These are phyloP conservation scores for Chrysolina americana DNA, from an alignment of 2,888 invertebrate species.

Conservation along the genomic window DNA sequence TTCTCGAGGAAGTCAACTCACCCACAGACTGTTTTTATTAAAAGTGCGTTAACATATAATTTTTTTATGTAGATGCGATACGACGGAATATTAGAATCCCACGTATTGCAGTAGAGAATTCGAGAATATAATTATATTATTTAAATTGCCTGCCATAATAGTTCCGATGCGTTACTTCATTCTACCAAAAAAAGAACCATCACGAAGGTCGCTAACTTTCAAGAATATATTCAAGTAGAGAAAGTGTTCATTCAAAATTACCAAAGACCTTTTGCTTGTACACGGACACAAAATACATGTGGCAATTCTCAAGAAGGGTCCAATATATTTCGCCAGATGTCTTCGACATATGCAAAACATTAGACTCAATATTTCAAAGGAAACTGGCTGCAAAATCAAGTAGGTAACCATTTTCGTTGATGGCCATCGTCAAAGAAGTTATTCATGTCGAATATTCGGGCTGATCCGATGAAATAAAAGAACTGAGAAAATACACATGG, in stretches of 20 bases:
- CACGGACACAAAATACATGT: background rate
- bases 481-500: too few relatives aligned
- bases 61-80: background rate
- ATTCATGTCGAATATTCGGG: too few relatives aligned
- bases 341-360: background rate
- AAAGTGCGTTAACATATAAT: background rate
- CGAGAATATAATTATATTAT: background rate
- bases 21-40: background rate
- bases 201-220: background rate
- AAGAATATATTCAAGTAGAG: too few relatives aligned
- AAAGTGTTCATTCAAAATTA: too few relatives aligned
- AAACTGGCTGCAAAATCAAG: too few relatives aligned
- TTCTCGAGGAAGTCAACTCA: background rate
- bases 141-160: too few relatives aligned
- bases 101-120: background rate
- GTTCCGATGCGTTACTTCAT: too few relatives aligned
- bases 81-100: background rate
- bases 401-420: too few relatives aligned
- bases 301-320: background rate
- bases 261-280: background rate
- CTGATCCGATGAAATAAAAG: too few relatives aligned
- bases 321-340: background rate
- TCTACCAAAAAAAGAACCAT: too few relatives aligned
- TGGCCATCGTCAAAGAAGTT: too few relatives aligned
- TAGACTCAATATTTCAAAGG: background rate